These are phyloP conservation scores for Pagetopsis macropterus DNA, from an alignment of 2,797 vertebrate genomes.

Conservation along the genomic window DNA sequence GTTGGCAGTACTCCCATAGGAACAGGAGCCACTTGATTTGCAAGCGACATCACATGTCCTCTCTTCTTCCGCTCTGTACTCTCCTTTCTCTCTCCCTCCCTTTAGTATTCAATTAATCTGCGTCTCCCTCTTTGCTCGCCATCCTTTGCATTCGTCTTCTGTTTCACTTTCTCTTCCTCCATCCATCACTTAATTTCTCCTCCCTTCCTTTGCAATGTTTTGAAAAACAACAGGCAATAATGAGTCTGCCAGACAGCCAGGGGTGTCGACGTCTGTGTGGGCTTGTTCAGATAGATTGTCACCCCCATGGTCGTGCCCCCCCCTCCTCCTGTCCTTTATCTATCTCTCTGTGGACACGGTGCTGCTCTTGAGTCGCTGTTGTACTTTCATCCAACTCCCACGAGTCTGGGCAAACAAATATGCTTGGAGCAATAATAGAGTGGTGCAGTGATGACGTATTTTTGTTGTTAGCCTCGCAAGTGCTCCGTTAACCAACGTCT, in stretches of 20 bases:
- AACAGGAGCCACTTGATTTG: constrained; percentile 40
- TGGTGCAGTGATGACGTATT: too few relatives aligned
- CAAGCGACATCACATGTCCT: constrained; percentile 10
- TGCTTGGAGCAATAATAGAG: constrained; percentile 5
- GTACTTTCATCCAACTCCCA: constrained; percentile 5
- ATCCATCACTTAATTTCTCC: constrained; percentile 28
- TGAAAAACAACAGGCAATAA: constrained; percentile 34
- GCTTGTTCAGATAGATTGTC: constrained; percentile 30
- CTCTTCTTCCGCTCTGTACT: neutral
- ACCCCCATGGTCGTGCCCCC: neutral
- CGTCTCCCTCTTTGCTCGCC: constrained; percentile 7
- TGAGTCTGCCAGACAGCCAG: constrained; percentile 16
- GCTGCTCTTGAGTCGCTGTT: neutral
- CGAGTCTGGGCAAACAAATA: constrained; percentile 10
- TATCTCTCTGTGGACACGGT: constrained; percentile 8
- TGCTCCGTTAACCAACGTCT: too few relatives aligned
- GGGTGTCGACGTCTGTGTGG: constrained; percentile 8
- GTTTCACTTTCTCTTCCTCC: neutral
- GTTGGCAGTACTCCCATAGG: constrained; percentile 28
- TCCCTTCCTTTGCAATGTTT: constrained; percentile 7
- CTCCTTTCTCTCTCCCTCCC: constrained; percentile 5
- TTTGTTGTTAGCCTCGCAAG: too few relatives aligned
- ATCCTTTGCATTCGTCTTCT: constrained; percentile 16
- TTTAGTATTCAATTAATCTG: constrained; percentile 16
- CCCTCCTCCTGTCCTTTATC: constrained; percentile 10